A percentile compares a stretch with the other conserved stretches of the same genome.
phyloP scores from a whole-genome alignment of 2,113 vertebrate species.

The Scatophagus argus region DNA sequence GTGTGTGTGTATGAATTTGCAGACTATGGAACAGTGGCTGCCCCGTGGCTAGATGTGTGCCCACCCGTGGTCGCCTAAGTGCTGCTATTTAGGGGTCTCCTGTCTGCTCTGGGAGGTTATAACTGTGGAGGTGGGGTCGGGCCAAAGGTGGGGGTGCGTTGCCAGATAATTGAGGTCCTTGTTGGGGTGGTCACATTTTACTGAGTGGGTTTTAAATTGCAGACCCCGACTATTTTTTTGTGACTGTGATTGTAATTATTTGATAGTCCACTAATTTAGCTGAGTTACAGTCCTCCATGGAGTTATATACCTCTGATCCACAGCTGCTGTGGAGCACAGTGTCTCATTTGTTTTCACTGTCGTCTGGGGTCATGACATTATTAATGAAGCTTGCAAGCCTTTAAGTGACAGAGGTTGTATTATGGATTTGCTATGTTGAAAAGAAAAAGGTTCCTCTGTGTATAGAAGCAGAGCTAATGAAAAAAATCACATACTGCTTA shows the following conservation, averaged over 20 bases:
- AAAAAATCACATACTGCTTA: conserved; percentile 20
- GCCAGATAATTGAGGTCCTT: conserved; percentile 73
- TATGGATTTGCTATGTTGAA: conserved; percentile 44
- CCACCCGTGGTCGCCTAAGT: conserved; percentile 67
- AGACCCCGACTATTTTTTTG: conserved; percentile 26
- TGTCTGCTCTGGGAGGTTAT: conserved; percentile 63
- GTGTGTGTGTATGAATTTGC: conserved; percentile 48
- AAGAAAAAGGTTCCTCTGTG: conserved; percentile 62
- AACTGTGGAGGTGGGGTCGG: conserved; percentile 52
- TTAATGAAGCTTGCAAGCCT: conserved; percentile 68
- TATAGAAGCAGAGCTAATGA: conserved; percentile 14
- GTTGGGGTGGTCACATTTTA: conserved; percentile 61
- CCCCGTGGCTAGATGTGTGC: conserved; percentile 49
- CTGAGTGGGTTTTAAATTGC: conserved; percentile 52
- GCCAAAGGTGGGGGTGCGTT: conserved; percentile 31
- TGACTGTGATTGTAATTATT: conserved; percentile 67
- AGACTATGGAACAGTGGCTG: conserved; percentile 58
- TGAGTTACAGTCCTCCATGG: conserved; percentile 64
- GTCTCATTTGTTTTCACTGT: conserved; percentile 69
- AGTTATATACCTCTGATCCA: conserved; percentile 54
- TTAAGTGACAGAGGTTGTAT: conserved; percentile 56
- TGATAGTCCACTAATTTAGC: conserved; percentile 65
- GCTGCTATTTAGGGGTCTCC: conserved; percentile 71
- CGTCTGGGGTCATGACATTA: conserved; percentile 69
- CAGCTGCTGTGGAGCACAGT: conserved; percentile 63